Percentiles rank a stretch among this genome's conserved stretches.
Conservation (phyloP, 2,888 invertebrate genomes). For the Mesoligia furuncula region DNA sequence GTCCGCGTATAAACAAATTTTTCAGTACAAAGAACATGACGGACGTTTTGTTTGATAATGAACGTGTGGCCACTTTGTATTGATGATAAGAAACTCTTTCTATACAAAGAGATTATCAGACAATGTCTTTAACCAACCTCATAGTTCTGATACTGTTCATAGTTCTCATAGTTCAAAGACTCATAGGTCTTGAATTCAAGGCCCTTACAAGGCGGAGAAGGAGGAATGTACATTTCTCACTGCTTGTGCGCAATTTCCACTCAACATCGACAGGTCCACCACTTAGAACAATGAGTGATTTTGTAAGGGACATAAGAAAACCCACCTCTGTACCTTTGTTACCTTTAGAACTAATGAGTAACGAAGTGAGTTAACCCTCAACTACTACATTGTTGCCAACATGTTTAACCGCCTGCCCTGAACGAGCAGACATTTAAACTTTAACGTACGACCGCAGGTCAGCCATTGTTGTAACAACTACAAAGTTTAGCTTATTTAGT, state of each 20-base stretch:
- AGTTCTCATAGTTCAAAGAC: background rate
- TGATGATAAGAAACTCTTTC: background rate
- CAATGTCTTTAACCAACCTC: background rate
- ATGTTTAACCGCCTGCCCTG: constrained; percentile 28
- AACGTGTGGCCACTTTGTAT: background rate
- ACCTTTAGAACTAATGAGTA: constrained; percentile 35
- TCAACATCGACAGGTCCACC: background rate
- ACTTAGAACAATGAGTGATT: background rate
- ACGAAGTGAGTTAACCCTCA: constrained; percentile 34
- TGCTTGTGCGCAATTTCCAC: background rate
- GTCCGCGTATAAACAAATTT: constrained; percentile 6
- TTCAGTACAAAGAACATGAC: background rate
- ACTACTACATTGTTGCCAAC: constrained; percentile 21
- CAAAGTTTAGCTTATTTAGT: constrained; percentile 30
- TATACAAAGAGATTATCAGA: background rate
- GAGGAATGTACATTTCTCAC: background rate
- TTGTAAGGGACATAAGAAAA: constrained; percentile 7
- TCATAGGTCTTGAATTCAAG: background rate
- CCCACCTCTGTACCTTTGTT: background rate
- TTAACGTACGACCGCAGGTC: constrained; percentile 32
- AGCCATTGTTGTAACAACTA: constrained; percentile 45
- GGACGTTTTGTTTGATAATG: background rate
- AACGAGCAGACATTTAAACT: constrained; percentile 46
- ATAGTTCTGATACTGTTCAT: no score
- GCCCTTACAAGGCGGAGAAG: background rate